Conservation (phyloP, 37 sponge, comb jelly and placozoan species). For the Diacarnus erythraeanus region DNA sequence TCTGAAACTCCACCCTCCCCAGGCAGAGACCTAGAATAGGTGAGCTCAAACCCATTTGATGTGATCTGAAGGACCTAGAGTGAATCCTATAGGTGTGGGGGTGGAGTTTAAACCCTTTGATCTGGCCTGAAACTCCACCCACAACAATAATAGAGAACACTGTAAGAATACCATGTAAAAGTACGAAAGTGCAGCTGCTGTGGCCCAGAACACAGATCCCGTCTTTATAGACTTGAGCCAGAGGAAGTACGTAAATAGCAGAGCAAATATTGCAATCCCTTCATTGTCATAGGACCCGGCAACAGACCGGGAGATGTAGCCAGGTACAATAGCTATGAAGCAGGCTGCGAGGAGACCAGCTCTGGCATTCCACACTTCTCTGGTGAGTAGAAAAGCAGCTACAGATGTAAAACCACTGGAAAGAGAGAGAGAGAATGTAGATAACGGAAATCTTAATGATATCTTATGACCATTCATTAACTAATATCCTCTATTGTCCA, state of each 20-base stretch:
- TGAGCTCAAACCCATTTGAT: no score
- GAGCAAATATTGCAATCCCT: slow-evolving; percentile 99
- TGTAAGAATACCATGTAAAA: slow-evolving; percentile 92
- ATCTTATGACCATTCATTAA: no score
- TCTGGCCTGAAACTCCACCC: no score
- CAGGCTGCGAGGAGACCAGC: slow-evolving; percentile 98
- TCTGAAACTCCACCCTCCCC: no score
- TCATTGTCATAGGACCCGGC: slow-evolving; percentile 99
- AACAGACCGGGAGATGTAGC: slow-evolving; percentile 99
- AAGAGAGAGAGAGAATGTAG: no score
- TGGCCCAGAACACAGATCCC: slow-evolving; percentile 96
- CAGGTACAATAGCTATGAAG: slow-evolving; percentile 92
- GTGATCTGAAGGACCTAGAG: no score
- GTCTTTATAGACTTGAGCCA: slow-evolving; percentile 98
- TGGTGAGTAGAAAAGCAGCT: slow-evolving; percentile 89
- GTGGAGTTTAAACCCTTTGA: no score
- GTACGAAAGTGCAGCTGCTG: slow-evolving; percentile 87
- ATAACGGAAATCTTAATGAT: no score
- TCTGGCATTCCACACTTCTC: slow-evolving; percentile 93
- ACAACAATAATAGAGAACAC: no score
- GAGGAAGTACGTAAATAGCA: slow-evolving; percentile 97
- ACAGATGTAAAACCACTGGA: slow-evolving; percentile 95
- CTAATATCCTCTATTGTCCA: no score
- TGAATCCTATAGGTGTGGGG: no score
- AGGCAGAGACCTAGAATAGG: no score